These are phyloP conservation scores for Poeciliopsis retropinna DNA, from an alignment of 2,113 vertebrate species.

Conservation along the genomic window DNA sequence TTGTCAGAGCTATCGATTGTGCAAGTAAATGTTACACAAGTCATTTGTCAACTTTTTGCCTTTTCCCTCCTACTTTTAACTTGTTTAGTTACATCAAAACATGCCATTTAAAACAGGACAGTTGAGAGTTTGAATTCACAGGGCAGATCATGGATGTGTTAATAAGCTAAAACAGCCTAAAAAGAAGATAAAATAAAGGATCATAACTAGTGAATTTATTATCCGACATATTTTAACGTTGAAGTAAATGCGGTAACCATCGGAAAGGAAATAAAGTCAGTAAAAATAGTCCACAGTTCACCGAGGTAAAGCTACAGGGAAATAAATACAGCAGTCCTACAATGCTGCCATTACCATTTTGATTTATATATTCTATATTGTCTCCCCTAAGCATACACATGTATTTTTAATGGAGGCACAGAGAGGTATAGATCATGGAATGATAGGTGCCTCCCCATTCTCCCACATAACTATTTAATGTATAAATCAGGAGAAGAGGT, in stretches of 20 bases:
- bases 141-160: conserved; percentile 17
- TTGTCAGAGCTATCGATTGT: conserved; percentile 93
- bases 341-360: conserved; percentile 81
- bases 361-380: conserved; percentile 86
- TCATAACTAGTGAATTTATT: conserved; percentile 26
- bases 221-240: conserved; percentile 44
- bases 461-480: conserved; percentile 81
- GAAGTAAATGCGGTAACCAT: conserved; percentile 27
- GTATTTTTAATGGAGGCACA: conserved; percentile 84
- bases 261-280: conserved; percentile 54
- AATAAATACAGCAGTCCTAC: conserved; percentile 76
- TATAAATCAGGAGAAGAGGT: conserved; percentile 77
- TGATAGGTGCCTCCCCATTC: conserved; percentile 80
- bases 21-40: conserved; percentile 94
- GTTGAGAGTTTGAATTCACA: conserved; percentile 53
- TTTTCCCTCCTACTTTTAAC: conserved; percentile 3
- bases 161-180: neutral
- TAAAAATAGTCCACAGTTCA: conserved; percentile 44
- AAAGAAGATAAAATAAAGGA: neutral
- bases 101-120: conserved; percentile 78
- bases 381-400: conserved; percentile 82
- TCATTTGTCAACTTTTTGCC: conserved; percentile 92
- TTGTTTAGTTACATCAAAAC: conserved; percentile 68
- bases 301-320: conserved; percentile 70
- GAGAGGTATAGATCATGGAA: conserved; percentile 81